Percentiles rank a stretch among this genome's conserved stretches.
Evolutionary conservation across 2,797 vertebrate species (phyloP).

Genomic region (Sarcophilus harrisii): DNA sequence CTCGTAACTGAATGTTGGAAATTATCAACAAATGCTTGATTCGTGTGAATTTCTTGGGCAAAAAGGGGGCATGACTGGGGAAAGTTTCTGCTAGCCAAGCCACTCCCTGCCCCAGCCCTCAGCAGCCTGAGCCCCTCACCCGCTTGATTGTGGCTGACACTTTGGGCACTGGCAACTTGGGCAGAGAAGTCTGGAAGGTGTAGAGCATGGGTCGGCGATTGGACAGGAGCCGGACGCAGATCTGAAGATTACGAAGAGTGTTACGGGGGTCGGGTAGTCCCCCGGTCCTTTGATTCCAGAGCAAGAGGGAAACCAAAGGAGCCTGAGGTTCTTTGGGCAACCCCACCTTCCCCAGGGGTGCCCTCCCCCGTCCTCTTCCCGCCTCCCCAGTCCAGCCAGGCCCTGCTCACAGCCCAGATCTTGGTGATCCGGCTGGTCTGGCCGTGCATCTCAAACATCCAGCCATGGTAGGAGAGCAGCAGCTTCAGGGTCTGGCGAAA

Average conservation of each 20-base stretch:
- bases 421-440: constrained; percentile 89
- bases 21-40: too few relatives aligned
- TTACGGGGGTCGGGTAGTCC: neutral
- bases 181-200: constrained; percentile 95
- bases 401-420: constrained; percentile 91
- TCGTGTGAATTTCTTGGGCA: too few relatives aligned
- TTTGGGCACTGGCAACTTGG: constrained; percentile 92
- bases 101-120: too few relatives aligned
- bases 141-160: constrained; percentile 91
- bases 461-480: constrained; percentile 95
- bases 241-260: constrained; percentile 28
- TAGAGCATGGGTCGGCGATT: constrained; percentile 93
- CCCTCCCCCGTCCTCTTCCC: neutral
- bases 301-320: neutral
- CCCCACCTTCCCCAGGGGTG: neutral
- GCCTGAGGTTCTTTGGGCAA: neutral
- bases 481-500: constrained; percentile 91
- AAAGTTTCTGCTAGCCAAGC: neutral
- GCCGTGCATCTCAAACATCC: constrained; percentile 96
- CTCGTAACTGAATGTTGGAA: too few relatives aligned
- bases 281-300: neutral
- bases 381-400: neutral
- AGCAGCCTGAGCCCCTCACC: constrained; percentile 82
- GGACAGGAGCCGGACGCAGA: constrained; percentile 84
- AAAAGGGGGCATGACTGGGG: too few relatives aligned